These are phyloP conservation scores for Micronycteris hirsuta DNA, from an alignment of 2,113 vertebrate species.

Conservation along the genomic window DNA sequence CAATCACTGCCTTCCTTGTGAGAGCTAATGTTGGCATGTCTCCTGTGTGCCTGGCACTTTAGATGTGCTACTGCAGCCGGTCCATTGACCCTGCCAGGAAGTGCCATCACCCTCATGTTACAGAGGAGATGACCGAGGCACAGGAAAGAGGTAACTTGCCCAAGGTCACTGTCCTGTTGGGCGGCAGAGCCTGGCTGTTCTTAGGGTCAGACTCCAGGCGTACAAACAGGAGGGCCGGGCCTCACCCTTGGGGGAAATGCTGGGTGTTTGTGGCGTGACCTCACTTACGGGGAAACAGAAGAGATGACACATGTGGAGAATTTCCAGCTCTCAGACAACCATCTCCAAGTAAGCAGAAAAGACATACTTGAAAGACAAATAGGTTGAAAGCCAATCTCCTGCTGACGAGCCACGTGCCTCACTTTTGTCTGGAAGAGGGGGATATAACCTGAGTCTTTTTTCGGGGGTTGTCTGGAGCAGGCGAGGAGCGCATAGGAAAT, in stretches of 20 bases:
- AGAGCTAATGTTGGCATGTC: background rate
- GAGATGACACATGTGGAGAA: background rate
- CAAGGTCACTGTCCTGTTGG: background rate
- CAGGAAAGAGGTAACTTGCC: background rate
- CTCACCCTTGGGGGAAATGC: background rate
- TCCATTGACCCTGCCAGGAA: background rate
- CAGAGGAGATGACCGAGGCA: background rate
- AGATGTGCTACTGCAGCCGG: background rate
- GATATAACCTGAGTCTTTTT: background rate
- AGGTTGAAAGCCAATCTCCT: background rate
- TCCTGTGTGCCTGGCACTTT: background rate
- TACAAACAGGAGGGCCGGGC: background rate
- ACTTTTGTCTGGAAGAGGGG: background rate
- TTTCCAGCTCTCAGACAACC: background rate
- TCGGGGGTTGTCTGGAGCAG: background rate
- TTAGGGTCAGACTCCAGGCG: background rate
- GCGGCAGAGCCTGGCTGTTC: background rate
- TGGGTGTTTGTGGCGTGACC: background rate
- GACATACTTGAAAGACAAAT: background rate
- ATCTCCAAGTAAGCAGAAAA: background rate
- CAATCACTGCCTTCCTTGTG: accelerated
- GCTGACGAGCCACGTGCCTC: background rate
- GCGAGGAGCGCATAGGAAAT: background rate
- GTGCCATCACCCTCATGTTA: background rate
- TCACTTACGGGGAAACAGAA: background rate